Evolutionary conservation across 2,113 vertebrate genomes (phyloP).

Genomic region (Caranx ignobilis): DNA sequence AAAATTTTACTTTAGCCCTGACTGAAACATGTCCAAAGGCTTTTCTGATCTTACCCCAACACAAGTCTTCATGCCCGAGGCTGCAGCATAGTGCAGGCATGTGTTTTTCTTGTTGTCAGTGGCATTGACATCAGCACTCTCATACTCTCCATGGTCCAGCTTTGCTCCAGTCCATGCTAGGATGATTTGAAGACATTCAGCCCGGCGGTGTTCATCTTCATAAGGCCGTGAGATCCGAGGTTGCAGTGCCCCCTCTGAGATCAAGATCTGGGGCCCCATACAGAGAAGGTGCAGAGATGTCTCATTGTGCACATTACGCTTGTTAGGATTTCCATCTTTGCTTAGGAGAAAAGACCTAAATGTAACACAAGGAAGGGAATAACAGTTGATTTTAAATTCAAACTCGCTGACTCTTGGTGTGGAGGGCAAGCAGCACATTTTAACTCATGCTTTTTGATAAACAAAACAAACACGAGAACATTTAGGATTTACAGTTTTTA

Average conservation of each 20-base stretch:
- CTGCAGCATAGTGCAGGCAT: constrained; percentile 95
- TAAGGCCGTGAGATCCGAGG: constrained; percentile 90
- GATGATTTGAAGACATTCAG: constrained; percentile 94
- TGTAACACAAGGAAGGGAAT: neutral
- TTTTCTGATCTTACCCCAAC: constrained; percentile 89
- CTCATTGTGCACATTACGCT: constrained; percentile 97
- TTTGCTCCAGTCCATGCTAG: constrained; percentile 97
- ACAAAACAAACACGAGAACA: neutral
- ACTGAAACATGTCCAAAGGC: constrained; percentile 7
- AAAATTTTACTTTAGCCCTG: constrained; percentile 4
- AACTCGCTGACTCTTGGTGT: neutral
- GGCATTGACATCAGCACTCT: constrained; percentile 92
- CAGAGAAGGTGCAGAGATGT: constrained; percentile 96
- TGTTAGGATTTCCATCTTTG: constrained; percentile 99
- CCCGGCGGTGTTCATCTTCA: constrained; percentile 91
- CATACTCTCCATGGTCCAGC: constrained; percentile 95
- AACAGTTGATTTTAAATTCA: neutral
- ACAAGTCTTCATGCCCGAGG: constrained; percentile 98
- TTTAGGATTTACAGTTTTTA: neutral
- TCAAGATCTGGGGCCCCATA: constrained; percentile 97
- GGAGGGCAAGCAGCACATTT: neutral
- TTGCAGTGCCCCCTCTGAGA: constrained; percentile 92
- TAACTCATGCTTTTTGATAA: neutral
- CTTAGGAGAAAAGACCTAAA: constrained; percentile 93
- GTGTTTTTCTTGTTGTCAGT: constrained; percentile 97